These are phyloP conservation scores for Linurgus olivaceus DNA, from an alignment of 2,797 vertebrate genomes.

Conservation along the genomic window DNA sequence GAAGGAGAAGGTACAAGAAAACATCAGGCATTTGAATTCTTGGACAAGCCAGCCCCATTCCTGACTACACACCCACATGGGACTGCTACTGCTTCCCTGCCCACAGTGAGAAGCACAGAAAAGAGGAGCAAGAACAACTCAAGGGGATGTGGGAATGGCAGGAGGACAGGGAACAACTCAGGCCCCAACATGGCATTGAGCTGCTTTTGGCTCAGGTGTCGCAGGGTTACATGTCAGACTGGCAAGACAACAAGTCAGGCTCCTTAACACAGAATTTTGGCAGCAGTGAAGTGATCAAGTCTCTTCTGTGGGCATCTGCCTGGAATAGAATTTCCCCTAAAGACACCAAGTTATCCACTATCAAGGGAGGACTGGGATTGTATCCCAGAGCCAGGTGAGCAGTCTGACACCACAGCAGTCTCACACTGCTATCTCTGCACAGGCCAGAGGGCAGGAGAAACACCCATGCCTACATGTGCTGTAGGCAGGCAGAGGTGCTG, in stretches of 20 bases:
- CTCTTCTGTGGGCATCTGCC: neutral
- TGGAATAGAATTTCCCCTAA: neutral
- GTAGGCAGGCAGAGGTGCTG: neutral
- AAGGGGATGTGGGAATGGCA: neutral
- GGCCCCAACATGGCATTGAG: fast-evolving
- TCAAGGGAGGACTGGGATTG: neutral
- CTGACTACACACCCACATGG: neutral
- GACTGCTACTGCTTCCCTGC: neutral
- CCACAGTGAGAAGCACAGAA: neutral
- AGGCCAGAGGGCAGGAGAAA: neutral
- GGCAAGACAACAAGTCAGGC: neutral
- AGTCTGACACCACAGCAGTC: neutral
- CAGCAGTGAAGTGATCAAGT: neutral
- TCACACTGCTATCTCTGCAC: neutral
- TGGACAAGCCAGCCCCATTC: neutral
- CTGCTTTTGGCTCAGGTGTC: neutral
- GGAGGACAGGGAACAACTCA: neutral
- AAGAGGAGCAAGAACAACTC: neutral
- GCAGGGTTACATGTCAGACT: neutral
- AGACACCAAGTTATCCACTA: neutral
- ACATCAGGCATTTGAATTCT: neutral
- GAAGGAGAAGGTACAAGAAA: neutral
- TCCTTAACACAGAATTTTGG: neutral
- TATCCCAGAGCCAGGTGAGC: neutral
- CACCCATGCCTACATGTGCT: neutral